A percentile compares a stretch with the other conserved stretches of the same genome.
These are phyloP conservation scores for Heliconius melpomene DNA, from an alignment of 1,140 invertebrate species.

Conservation along the genomic window DNA sequence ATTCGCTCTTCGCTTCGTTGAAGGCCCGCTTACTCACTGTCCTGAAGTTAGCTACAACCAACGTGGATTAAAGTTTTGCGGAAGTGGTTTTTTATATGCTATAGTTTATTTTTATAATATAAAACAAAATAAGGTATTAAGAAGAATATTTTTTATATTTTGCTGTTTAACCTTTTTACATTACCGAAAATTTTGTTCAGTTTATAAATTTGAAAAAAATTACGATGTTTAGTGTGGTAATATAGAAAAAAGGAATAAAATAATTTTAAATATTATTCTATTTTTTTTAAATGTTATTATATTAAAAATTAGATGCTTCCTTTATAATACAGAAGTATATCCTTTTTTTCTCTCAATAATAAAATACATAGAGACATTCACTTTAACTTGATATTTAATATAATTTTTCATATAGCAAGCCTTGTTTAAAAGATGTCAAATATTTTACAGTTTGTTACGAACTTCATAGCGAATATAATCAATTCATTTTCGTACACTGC, in stretches of 20 bases:
- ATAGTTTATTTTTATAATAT: conserved; percentile 11
- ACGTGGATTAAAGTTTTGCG: conserved; percentile 56
- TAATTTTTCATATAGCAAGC: conserved; percentile 22
- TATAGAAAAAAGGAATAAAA: not conserved
- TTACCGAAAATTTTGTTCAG: not conserved
- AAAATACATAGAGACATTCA: not conserved
- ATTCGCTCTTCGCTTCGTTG: conserved; percentile 65
- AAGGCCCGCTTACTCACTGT: conserved; percentile 79
- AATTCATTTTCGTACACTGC: conserved; percentile 43
- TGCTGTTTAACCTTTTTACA: conserved; percentile 1
- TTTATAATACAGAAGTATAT: not conserved
- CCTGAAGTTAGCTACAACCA: conserved; percentile 70
- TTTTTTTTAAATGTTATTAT: not conserved
- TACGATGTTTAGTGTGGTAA: not conserved
- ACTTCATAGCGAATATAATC: conserved; percentile 53
- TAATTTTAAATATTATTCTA: not conserved
- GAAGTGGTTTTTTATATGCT: conserved; percentile 42
- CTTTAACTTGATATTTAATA: not conserved
- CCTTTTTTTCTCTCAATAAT: not conserved
- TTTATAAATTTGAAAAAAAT: not conserved
- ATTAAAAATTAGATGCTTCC: not conserved
- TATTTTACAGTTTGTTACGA: conserved; percentile 27
- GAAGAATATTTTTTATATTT: not conserved
- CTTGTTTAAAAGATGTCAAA: conserved; percentile 18
- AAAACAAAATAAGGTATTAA: conserved; percentile 15